Evolutionary conservation across 2,113 vertebrate species (phyloP).

Genomic region (Chloroceryle aenea): DNA sequence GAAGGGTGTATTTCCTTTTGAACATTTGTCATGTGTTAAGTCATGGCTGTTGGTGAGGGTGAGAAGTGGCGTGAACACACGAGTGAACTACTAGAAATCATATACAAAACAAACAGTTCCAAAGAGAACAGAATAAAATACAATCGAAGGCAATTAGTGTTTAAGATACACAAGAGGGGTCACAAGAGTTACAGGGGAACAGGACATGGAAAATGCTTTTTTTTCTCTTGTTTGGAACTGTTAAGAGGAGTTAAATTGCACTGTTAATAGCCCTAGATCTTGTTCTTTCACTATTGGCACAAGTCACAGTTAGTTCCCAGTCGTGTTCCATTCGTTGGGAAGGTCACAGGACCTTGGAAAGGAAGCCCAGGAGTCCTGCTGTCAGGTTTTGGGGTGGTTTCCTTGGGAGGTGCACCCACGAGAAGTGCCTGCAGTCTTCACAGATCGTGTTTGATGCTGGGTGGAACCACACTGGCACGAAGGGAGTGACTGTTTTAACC

Average conservation of each 20-base stretch:
- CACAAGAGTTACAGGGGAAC: background rate
- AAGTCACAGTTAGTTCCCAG: slow-evolving; percentile 33
- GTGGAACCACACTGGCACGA: background rate
- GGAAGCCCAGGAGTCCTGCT: background rate
- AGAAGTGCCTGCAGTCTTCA: background rate
- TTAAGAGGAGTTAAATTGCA: slow-evolving; percentile 65
- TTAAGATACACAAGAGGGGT: slow-evolving; percentile 27
- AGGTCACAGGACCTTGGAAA: slow-evolving; percentile 17
- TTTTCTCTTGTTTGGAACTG: slow-evolving; percentile 4
- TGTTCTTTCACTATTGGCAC: slow-evolving; percentile 10
- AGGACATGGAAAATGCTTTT: background rate
- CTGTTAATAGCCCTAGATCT: slow-evolving; percentile 61
- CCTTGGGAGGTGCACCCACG: background rate
- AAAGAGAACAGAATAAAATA: slow-evolving; percentile 46
- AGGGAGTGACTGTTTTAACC: background rate
- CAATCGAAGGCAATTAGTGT: slow-evolving; percentile 34
- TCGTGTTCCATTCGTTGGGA: background rate
- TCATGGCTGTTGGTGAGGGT: slow-evolving; percentile 49
- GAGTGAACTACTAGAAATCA: slow-evolving; percentile 9
- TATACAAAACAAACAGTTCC: slow-evolving; percentile 44
- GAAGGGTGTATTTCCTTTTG: slow-evolving; percentile 24
- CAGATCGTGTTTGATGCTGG: background rate
- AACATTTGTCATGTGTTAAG: background rate
- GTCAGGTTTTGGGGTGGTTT: background rate
- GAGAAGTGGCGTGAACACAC: slow-evolving; percentile 38